phyloP scores from a whole-genome alignment of 2,113 vertebrate species.

The Daboia siamensis region DNA sequence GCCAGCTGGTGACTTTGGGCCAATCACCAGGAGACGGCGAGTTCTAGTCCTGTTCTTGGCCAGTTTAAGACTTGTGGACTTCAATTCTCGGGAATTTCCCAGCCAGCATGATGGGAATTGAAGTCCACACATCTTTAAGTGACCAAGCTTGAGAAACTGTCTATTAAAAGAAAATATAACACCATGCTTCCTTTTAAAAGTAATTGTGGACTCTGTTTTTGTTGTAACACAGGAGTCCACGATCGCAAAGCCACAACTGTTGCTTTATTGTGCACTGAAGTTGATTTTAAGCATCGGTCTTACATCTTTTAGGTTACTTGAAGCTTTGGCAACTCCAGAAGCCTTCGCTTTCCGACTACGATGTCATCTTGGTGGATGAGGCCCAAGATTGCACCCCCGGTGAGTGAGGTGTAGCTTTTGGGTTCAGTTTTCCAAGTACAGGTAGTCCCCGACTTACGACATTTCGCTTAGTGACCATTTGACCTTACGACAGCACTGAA shows the following conservation, averaged over 20 bases:
- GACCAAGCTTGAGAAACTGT: no score
- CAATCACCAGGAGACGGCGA: no score
- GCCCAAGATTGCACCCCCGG: conserved; percentile 94
- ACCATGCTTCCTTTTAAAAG: neutral
- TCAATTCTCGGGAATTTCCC: no score
- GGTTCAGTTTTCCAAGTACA: neutral
- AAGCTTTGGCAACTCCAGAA: conserved; percentile 91
- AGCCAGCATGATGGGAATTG: no score
- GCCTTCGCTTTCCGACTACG: conserved; percentile 74
- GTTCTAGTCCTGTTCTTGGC: no score
- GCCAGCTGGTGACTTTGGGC: no score
- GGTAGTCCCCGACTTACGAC: no score
- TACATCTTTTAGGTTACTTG: conserved; percentile 77
- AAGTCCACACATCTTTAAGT: no score
- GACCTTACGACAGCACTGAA: no score
- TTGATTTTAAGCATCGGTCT: neutral
- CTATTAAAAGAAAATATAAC: neutral
- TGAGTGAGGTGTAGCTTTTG: conserved; percentile 48
- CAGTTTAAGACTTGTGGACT: no score
- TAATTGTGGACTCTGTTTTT: neutral
- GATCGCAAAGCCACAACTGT: neutral
- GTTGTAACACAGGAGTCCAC: no score
- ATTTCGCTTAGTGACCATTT: no score
- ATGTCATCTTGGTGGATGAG: conserved; percentile 90
- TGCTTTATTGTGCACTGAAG: neutral